Evolutionary conservation across 2,888 invertebrate species (phyloP).

Genomic region (Frankliniella intonsa): DNA sequence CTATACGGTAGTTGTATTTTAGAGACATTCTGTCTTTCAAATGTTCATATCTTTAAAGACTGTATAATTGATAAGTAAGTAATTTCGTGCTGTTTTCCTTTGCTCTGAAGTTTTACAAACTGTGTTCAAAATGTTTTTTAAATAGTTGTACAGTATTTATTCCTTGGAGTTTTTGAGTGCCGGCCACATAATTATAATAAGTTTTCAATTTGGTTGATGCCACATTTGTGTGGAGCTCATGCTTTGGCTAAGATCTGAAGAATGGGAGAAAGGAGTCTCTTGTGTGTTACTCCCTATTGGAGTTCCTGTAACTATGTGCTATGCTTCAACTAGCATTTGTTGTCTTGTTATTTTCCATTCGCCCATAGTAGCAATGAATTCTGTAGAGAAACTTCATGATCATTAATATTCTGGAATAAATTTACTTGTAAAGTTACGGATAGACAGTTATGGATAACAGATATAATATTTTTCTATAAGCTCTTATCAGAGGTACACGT

Average conservation of each 20-base stretch:
- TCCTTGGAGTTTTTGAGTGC: constrained; percentile 5
- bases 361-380: no score
- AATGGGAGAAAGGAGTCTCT: background rate
- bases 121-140: background rate
- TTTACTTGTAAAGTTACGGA: no score
- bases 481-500: no score
- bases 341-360: no score
- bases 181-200: constrained; percentile 2
- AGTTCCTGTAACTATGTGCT: no score
- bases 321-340: no score
- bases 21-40: background rate
- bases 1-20: background rate
- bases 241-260: background rate
- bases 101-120: background rate
- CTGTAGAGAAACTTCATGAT: no score
- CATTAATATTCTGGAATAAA: no score
- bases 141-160: constrained; percentile 27
- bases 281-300: background rate
- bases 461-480: no score
- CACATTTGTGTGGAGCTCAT: no score
- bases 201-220: no score
- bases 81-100: background rate
- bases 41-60: background rate
- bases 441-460: no score
- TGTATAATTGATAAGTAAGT: background rate